Conservation (phyloP, 2,113 vertebrate species). For the Seriola aureovittata region DNA sequence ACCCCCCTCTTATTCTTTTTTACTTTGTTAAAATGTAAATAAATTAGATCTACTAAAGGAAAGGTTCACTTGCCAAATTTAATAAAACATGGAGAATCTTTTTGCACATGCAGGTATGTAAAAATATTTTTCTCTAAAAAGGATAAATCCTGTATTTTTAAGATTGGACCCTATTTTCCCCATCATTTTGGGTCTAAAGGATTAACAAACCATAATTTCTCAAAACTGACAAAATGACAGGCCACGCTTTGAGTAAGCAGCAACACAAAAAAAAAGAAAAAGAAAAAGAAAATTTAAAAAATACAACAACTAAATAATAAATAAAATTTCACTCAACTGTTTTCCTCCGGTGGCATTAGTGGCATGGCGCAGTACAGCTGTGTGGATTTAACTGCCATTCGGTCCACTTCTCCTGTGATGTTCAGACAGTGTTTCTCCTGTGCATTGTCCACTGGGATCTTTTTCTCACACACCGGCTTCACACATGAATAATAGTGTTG, state of each 20-base stretch:
- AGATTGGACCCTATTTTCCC: too few species aligned
- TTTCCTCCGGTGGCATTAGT: rapidly evolving
- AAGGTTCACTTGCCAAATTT: too few species aligned
- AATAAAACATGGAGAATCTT: too few species aligned
- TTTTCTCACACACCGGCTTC: background rate
- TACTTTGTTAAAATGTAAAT: too few species aligned
- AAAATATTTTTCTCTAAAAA: too few species aligned
- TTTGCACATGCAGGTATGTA: too few species aligned
- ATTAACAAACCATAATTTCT: background rate
- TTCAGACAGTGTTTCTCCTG: conserved; percentile 50
- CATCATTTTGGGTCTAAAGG: too few species aligned
- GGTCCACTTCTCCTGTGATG: conserved; percentile 19
- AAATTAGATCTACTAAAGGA: too few species aligned
- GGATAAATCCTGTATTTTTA: too few species aligned
- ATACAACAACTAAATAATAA: background rate
- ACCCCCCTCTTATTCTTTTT: too few species aligned
- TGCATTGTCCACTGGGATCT: background rate
- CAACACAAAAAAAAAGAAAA: background rate
- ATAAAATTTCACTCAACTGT: conserved; percentile 48
- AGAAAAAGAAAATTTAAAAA: too few species aligned
- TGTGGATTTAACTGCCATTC: background rate
- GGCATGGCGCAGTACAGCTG: conserved; percentile 8
- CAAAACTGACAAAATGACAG: background rate
- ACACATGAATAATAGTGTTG: rapidly evolving
- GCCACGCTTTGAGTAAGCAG: background rate